Percentiles rank a stretch among this genome's conserved stretches.
Evolutionary conservation across 1,140 invertebrate species (phyloP).

Genomic region (Drosophila arawakana): DNA sequence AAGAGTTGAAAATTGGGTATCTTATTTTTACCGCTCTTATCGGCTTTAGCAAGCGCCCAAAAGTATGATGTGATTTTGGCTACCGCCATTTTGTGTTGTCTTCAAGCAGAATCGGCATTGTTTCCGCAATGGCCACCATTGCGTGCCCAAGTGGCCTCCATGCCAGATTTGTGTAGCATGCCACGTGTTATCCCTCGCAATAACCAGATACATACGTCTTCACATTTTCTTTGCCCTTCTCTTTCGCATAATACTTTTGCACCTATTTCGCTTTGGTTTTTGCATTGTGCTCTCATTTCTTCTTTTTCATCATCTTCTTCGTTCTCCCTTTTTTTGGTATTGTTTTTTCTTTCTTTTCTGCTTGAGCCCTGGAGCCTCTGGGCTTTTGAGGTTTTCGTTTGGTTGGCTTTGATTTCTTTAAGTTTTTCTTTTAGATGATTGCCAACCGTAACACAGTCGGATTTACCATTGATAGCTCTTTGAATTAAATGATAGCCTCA

Average conservation of each 20-base stretch:
- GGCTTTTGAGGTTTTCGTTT: constrained; percentile 58
- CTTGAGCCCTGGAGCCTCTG: constrained; percentile 29
- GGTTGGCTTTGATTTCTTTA: constrained; percentile 73
- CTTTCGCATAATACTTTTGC: constrained; percentile 30
- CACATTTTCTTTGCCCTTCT: constrained; percentile 15
- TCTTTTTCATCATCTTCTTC: constrained; percentile 29
- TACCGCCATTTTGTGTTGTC: constrained; percentile 47
- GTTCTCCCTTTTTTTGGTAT: constrained; percentile 29
- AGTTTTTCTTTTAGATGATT: constrained; percentile 71
- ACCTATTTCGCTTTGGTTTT: constrained; percentile 37
- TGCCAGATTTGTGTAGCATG: constrained; percentile 52
- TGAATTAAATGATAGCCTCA: constrained; percentile 73
- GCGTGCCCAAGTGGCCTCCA: constrained; percentile 72
- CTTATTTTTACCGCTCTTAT: constrained; percentile 18
- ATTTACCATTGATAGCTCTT: constrained; percentile 65
- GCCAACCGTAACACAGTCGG: constrained; percentile 38
- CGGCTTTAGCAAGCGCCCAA: background rate
- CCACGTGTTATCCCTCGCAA: constrained; percentile 63
- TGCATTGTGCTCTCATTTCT: constrained; percentile 41
- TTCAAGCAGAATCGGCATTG: constrained; percentile 50
- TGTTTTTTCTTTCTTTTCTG: constrained; percentile 24
- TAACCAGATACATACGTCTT: constrained; percentile 18
- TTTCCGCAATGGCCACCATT: constrained; percentile 62
- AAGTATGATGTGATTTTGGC: constrained; percentile 23
- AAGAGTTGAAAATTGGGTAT: constrained; percentile 14